Base-by-base conservation (phyloP, 2,797 vertebrate genomes). In the Champsocephalus esox region DNA sequence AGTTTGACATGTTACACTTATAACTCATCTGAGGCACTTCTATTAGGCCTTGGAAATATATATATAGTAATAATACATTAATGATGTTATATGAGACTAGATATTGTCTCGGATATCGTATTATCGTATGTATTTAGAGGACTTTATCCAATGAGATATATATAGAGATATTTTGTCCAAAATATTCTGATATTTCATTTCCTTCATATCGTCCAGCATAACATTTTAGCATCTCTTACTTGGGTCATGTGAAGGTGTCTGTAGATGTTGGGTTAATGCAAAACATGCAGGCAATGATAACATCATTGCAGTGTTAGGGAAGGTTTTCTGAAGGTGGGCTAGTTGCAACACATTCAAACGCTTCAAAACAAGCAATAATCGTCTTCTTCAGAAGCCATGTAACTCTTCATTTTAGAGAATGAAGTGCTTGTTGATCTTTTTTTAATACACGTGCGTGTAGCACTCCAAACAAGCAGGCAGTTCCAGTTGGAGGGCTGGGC, bases 391-490 rank as follows among this genome's bases (percentile, higher is more conserved):
- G 9, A 69, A 46, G 38, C 51, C 48, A 49, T 32, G 32, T 28
- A 12, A 4, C 51, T 66, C 19, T 62, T 38, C 17, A 56, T 32
- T 19, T n/a, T 13, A 28, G 14, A 24, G 12, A 19, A 54, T 28
- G 3, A 72, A 51, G 63, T 61, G 49, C 67, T n/a, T 72, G 12
- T 21, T 16, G 16, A 14, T 60, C 44, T 28, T 61, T 51, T 52
- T 41, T 66, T 24, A 54, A 66, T 51, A 57, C 16, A 66, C 28
- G 67, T 73, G 77, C 54, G 77, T 73, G 77, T 56, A 78, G 67
- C 85, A 90, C 86, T 88, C 44, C 88, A 93, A 86, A 92, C 88
- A 81, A 74, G 81, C 90, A 91, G 87, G 91, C 91, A 79, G 73
- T 57, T 88, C 82, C 88, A 91, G 86, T 85, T 81, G 81, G 50